Base-by-base conservation (phyloP, 2,113 vertebrate genomes). In the Phainopepla nitens region DNA sequence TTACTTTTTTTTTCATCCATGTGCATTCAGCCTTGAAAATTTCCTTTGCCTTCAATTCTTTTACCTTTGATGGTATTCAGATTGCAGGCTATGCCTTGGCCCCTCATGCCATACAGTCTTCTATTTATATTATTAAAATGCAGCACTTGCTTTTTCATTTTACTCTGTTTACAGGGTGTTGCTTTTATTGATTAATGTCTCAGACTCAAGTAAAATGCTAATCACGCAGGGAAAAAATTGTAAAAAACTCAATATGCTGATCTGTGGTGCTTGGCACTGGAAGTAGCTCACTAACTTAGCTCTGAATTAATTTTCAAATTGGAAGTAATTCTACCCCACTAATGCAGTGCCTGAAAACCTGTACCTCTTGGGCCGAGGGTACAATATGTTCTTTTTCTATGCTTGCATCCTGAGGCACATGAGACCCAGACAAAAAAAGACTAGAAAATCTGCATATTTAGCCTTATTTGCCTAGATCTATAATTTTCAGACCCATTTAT, bases 101-200 rank as follows among this genome's bases (percentile, higher is more conserved):
- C 79, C 65, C 87, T 82, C n/a, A 81, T 94, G 86, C 94, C 84
- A 91, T 75, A 76, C 72, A n/a, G 19, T 51, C 45, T 84, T 93
- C 64, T 94, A 73, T 90, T 96, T 91, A 72, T 56, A 75, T 89
- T 73, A 96, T 95, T 94, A 93, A 60, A 90, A 93, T 86, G 91
- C 89, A 90, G 76, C 61, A 93, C 77, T 97, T 83, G 72, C 65
- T 92, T 95, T 93, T 83, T 72, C 71, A 84, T 94, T 93, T 73
- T 76, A 60, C 24, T 94, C 77, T 96, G 87, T 75, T 93, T 53
- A 96, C 75, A 94, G 83, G 78, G 95, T 90, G 96, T 95, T 96
- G 94, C 47, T 90, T 94, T 97, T 95, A 97, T 95, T 95, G 94
- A 97, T 96, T 96, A 95, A 96, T 93, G 83, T 95, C 92, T 97